These are phyloP conservation scores for Acanthochromis polyacanthus DNA, from an alignment of 2,113 vertebrate species.

Conservation along the genomic window DNA sequence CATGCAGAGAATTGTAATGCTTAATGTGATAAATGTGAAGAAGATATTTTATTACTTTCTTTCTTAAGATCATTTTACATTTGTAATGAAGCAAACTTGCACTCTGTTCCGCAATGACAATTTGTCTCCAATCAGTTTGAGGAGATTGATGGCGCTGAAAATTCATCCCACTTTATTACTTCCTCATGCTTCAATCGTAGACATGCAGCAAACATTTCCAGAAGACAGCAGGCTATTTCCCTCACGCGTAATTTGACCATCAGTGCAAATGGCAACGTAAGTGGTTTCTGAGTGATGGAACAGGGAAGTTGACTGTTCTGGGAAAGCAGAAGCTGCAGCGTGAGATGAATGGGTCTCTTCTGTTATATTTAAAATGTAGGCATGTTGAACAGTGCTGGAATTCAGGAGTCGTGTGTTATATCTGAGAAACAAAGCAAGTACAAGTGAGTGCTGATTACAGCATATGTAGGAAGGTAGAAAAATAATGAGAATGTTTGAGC, in stretches of 20 bases:
- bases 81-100: not conserved
- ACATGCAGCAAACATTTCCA: conserved; percentile 44
- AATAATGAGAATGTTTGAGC: conserved; percentile 19
- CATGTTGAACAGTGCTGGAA: conserved; percentile 1
- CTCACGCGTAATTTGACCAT: conserved; percentile 55
- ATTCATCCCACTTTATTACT: conserved; percentile 47
- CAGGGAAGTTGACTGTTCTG: conserved; percentile 65
- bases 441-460: not conserved
- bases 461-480: conserved; percentile 11
- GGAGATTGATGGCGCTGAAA: conserved; percentile 27
- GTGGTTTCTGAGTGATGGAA: conserved; percentile 66
- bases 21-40: not conserved
- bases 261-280: conserved; percentile 50
- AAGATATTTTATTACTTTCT: not conserved
- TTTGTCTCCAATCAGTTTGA: conserved; percentile 18
- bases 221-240: conserved; percentile 54
- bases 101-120: not conserved
- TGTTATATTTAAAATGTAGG: conserved; percentile 23
- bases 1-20: not conserved
- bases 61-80: conserved; percentile 19
- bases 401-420: conserved; percentile 3
- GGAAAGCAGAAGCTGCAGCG: conserved; percentile 39
- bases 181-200: conserved; percentile 34
- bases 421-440: conserved; percentile 35
- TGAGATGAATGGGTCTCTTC: conserved; percentile 17